A percentile compares a stretch with the other conserved stretches of the same genome.
Evolutionary conservation across 2,888 invertebrate species (phyloP).

Genomic region (Calameuta idolon): DNA sequence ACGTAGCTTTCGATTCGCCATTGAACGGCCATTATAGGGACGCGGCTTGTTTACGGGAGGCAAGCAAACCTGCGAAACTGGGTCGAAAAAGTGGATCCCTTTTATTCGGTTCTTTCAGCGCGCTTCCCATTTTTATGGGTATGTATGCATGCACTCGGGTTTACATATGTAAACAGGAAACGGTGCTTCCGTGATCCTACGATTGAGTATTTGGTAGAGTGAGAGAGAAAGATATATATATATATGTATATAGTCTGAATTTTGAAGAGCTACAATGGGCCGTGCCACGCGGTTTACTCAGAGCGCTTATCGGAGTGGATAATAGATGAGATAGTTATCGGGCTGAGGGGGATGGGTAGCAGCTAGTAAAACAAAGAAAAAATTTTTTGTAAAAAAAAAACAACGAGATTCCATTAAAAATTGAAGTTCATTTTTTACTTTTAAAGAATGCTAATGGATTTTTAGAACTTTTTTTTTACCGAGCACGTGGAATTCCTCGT

Average conservation of each 20-base stretch:
- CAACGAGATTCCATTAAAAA: background rate
- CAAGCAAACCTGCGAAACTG: background rate
- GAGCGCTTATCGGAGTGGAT: background rate
- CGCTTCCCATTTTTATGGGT: background rate
- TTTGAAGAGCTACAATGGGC: background rate
- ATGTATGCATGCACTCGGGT: background rate
- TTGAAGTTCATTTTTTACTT: no score
- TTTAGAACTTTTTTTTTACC: no score
- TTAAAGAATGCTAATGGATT: no score
- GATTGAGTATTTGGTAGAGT: background rate
- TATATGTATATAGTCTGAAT: background rate
- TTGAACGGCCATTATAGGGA: background rate
- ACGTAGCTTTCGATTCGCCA: background rate
- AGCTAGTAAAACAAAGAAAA: background rate
- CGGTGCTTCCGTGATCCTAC: background rate
- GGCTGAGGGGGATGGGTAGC: no score
- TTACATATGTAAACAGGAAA: background rate
- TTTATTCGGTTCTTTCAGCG: background rate
- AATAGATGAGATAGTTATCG: background rate
- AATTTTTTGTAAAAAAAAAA: background rate
- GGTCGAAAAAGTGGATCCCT: background rate
- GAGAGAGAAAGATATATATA: background rate
- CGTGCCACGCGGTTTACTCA: background rate
- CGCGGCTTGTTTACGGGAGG: background rate
- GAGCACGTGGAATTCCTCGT: background rate